phyloP scores from a whole-genome alignment of 2,888 invertebrate genomes.

The Macroteleia sp. region DNA sequence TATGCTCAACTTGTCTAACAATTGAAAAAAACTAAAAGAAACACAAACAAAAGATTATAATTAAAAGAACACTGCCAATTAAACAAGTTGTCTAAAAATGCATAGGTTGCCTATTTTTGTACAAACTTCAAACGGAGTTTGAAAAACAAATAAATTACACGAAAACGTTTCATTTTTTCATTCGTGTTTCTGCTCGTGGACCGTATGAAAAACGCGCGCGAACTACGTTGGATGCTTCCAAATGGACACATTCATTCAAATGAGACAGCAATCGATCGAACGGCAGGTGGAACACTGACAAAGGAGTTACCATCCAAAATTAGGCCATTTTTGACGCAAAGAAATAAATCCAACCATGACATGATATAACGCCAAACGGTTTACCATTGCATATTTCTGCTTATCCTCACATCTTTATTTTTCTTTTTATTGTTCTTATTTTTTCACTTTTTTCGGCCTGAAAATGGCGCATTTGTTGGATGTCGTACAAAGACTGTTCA shows the following conservation, averaged over 20 bases:
- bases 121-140: background rate
- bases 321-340: constrained; percentile 42
- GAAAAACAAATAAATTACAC: constrained; percentile 1
- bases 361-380: constrained; percentile 36
- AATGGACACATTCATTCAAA: constrained; percentile 34
- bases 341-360: constrained; percentile 50
- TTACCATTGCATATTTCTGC: constrained; percentile 20
- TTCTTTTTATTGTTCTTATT: constrained; percentile 1
- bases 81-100: too few relatives aligned
- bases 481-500: constrained; percentile 41
- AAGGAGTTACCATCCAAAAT: constrained; percentile 26
- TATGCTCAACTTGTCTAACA: too few relatives aligned
- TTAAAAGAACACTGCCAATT: too few relatives aligned
- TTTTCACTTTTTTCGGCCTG: constrained; percentile 28
- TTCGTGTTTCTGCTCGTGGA: constrained; percentile 1
- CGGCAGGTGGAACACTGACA: constrained; percentile 34
- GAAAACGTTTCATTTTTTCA: background rate
- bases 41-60: too few relatives aligned
- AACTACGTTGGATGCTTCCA: constrained; percentile 2
- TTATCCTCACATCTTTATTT: constrained; percentile 16
- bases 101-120: too few relatives aligned
- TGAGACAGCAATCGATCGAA: constrained; percentile 26
- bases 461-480: constrained; percentile 40
- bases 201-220: constrained; percentile 15
- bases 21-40: too few relatives aligned